Evolutionary conservation across 2,797 vertebrate genomes (phyloP).

Genomic region (Labeo calbasu): DNA sequence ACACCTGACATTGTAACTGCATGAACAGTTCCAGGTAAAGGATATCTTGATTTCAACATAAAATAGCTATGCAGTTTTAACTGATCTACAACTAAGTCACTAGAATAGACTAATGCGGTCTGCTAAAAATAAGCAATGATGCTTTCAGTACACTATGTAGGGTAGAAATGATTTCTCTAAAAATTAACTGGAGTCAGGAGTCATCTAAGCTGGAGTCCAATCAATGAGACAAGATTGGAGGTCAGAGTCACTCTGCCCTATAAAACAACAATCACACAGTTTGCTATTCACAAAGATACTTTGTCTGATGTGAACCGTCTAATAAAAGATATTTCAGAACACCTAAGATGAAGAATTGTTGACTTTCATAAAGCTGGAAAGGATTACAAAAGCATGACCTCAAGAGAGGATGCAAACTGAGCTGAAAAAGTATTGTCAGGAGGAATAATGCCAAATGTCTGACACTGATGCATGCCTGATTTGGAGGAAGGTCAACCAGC

Average conservation of each 20-base stretch:
- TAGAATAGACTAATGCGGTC: background rate
- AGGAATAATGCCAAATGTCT: background rate
- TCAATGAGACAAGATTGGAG: background rate
- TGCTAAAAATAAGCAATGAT: conserved; percentile 1
- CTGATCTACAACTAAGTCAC: background rate
- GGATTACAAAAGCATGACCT: background rate
- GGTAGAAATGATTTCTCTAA: background rate
- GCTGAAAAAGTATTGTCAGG: background rate
- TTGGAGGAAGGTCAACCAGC: background rate
- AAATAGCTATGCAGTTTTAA: background rate
- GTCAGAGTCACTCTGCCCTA: conserved; percentile 6
- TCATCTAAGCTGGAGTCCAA: conserved; percentile 6
- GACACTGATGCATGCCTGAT: background rate
- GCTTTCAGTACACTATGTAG: background rate
- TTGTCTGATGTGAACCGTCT: background rate
- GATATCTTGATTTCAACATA: background rate
- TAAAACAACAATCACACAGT: conserved; percentile 11
- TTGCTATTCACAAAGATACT: background rate
- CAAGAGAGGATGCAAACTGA: background rate
- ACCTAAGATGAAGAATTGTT: background rate
- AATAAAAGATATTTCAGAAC: background rate
- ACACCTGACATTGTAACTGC: background rate
- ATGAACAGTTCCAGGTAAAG: background rate
- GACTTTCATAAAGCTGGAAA: background rate
- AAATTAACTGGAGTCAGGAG: background rate